Base-by-base conservation (phyloP, 2,113 vertebrate species). In the Hippocampus guttulatus region DNA sequence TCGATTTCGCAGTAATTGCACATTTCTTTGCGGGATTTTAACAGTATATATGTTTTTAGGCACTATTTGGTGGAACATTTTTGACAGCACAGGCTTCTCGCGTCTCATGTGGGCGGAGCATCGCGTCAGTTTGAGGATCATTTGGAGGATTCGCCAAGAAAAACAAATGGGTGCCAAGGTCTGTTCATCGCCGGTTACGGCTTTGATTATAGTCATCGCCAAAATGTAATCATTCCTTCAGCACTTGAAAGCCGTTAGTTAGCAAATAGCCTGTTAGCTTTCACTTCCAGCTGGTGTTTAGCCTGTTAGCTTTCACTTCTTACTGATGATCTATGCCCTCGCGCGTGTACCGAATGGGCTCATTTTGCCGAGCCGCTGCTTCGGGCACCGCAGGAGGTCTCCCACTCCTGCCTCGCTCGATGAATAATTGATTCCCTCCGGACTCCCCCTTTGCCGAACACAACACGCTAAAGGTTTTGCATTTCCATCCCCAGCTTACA, bases 341-440 rank as follows among this genome's bases (percentile, higher is more conserved):
- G 64, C 3, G 51, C 68, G 49, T n/a, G 58, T n/a, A 25, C 70
- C 51, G 54, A 71, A 70, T 30, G 20, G 64, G 70, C 55, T 57
- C 23, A 65, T 75, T 38, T 80, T 69, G 57, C 67, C 23, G 40
- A 45, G 43, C 16, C 66, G 62, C 73, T 70, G 81, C 74, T 73
- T 38, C 11, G 52, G 67, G 54, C 63, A 5, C 73, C 54, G 71
- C 71, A 69, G 81, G 77, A 77, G 74, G 69, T 81, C 55, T 76
- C 73, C 25, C 54, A 70, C 81, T 79, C 71, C 74, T 51, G 66
- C 61, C 54, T 70, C 63, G 70, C 70, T 61, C 75, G 54, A 84
- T 88, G 71, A 89, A 92, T 90, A 91, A 92, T 90, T 88, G 75
- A 91, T 90, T 79, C 75, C 77, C 75, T 64, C 64, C 16, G 61